These are phyloP conservation scores for Eulithis prunata DNA, from an alignment of 2,888 invertebrate species.

Conservation along the genomic window DNA sequence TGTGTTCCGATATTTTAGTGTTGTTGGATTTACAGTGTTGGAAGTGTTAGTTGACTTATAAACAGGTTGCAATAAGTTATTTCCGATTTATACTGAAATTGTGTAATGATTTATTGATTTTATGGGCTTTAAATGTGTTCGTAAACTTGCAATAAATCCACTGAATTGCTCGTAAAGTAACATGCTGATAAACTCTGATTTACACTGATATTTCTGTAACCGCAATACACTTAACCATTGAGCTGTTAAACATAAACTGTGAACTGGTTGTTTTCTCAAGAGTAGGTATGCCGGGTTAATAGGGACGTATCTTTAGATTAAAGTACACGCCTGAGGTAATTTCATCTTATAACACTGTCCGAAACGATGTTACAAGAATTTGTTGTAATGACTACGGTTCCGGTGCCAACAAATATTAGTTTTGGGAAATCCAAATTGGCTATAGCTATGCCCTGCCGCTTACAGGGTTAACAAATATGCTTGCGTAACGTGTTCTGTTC, in stretches of 20 bases:
- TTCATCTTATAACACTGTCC: background rate
- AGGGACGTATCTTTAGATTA: conserved; percentile 4
- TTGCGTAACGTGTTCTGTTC: conserved; percentile 9
- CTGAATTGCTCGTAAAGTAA: conserved; percentile 8
- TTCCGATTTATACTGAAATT: background rate
- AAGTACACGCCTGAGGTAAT: conserved; percentile 7
- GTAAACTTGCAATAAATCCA: conserved; percentile 10
- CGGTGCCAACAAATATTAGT: conserved; percentile 10
- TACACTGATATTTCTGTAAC: background rate
- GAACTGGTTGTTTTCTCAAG: conserved; percentile 23
- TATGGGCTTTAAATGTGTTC: conserved; percentile 11
- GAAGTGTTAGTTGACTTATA: background rate
- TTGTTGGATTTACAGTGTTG: background rate
- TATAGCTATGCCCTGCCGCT: background rate
- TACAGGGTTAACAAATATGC: conserved; percentile 3
- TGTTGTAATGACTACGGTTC: conserved; percentile 10
- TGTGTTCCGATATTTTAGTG: background rate
- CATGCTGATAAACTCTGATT: conserved; percentile 3
- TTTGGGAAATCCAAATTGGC: conserved; percentile 4
- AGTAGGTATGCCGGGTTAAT: background rate
- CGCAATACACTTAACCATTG: background rate
- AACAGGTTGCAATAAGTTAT: background rate
- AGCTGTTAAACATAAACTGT: background rate
- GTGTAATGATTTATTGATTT: conserved; percentile 5
- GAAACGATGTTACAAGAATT: conserved; percentile 6